These are phyloP conservation scores for Pilophorus perplexus DNA, from an alignment of 2,888 invertebrate species.

Conservation along the genomic window DNA sequence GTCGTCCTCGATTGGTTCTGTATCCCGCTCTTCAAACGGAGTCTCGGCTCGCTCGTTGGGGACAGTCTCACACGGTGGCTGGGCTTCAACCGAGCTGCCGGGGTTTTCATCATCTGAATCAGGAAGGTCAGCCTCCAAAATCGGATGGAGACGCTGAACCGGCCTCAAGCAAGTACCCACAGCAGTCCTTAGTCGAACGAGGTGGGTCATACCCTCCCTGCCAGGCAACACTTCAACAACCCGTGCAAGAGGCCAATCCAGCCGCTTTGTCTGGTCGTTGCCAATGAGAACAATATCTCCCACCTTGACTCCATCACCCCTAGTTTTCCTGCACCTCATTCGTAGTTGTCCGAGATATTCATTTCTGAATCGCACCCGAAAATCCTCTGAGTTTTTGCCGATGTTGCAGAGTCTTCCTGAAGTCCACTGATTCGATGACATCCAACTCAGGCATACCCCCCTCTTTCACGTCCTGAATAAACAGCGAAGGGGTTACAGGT, in stretches of 20 bases:
- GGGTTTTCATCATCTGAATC: too few relatives aligned
- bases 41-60: too few relatives aligned
- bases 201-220: slow-evolving; percentile 17
- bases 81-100: too few relatives aligned
- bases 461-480: slow-evolving; percentile 19
- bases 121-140: too few relatives aligned
- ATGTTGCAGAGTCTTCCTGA: slow-evolving; percentile 3
- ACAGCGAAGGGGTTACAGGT: slow-evolving; percentile 48
- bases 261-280: slow-evolving; percentile 20
- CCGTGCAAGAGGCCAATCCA: slow-evolving; percentile 32
- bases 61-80: too few relatives aligned
- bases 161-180: slow-evolving; percentile 5
- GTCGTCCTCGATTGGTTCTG: too few relatives aligned
- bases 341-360: slow-evolving; percentile 32
- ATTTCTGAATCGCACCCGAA: slow-evolving; percentile 30
- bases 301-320: not conserved
- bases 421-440: slow-evolving; percentile 7
- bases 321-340: not conserved
- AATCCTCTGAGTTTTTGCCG: slow-evolving; percentile 9
- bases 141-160: slow-evolving; percentile 13
- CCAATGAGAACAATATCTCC: slow-evolving; percentile 36
- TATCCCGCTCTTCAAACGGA: too few relatives aligned
- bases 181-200: slow-evolving; percentile 24
- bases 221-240: slow-evolving; percentile 13
- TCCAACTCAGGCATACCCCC: slow-evolving; percentile 21